Conservation (phyloP, 2,797 vertebrate genomes). For the Ambastaia sidthimunki region DNA sequence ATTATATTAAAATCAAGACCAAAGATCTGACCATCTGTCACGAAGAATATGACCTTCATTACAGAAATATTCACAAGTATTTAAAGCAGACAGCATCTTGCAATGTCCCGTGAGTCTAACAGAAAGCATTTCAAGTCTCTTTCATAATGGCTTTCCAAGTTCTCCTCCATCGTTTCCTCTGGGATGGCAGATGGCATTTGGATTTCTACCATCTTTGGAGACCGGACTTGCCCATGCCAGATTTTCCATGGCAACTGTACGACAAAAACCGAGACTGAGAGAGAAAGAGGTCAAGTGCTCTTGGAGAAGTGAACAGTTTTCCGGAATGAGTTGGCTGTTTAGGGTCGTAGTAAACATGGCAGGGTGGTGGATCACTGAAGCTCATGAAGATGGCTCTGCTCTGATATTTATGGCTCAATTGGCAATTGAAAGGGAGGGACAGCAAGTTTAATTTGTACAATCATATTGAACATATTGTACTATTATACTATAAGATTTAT, state of each 20-base stretch:
- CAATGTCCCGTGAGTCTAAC: neutral
- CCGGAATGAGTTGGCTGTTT: slow-evolving; percentile 22
- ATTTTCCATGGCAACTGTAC: slow-evolving; percentile 20
- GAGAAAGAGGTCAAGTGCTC: slow-evolving; percentile 38
- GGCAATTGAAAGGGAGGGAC: neutral
- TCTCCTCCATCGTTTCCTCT: slow-evolving; percentile 22
- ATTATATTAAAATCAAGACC: slow-evolving; percentile 1
- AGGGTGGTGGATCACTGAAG: slow-evolving; percentile 30
- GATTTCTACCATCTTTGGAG: slow-evolving; percentile 18
- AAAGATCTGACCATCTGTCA: slow-evolving; percentile 24
- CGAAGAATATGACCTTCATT: neutral
- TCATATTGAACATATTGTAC: neutral
- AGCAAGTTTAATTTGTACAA: neutral
- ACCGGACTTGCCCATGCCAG: slow-evolving; percentile 12
- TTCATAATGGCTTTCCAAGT: slow-evolving; percentile 11
- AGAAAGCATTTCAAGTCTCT: neutral
- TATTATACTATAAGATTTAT: neutral
- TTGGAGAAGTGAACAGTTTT: slow-evolving; percentile 39
- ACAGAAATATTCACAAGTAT: slow-evolving; percentile 10
- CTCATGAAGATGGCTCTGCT: slow-evolving; percentile 2
- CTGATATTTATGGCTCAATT: neutral
- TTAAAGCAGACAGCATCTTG: neutral
- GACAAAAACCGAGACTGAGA: neutral
- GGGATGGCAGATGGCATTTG: slow-evolving; percentile 41
- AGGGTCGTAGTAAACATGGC: slow-evolving; percentile 45